Percentiles rank a stretch among this genome's conserved stretches.
phyloP scores from a whole-genome alignment of 2,113 vertebrate species.

The Rhinichthys klamathensis region DNA sequence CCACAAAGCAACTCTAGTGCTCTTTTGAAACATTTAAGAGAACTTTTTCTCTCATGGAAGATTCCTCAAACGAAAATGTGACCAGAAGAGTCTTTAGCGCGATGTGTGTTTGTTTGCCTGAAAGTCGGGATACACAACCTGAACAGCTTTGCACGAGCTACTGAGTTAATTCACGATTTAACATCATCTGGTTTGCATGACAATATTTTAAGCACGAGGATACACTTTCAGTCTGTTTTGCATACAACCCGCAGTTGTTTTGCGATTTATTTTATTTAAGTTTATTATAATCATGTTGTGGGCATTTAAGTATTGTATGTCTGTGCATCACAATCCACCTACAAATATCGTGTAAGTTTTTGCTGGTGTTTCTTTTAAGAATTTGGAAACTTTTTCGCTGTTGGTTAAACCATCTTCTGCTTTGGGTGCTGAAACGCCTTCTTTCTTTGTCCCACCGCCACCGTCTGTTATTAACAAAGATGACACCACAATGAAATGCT shows the following conservation, averaged over 20 bases:
- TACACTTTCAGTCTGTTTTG: not conserved
- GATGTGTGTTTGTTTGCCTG: constrained; percentile 27
- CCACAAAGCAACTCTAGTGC: constrained; percentile 8
- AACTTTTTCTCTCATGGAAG: constrained; percentile 31
- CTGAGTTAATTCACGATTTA: not conserved
- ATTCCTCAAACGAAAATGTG: not conserved
- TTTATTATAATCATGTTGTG: not conserved
- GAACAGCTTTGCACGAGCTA: not conserved
- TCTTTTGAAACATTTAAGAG: not conserved
- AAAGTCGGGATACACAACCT: constrained; percentile 26
- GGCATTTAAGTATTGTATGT: not conserved
- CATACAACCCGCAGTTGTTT: not conserved
- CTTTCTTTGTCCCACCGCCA: constrained; percentile 53
- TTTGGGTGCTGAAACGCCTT: constrained; percentile 24
- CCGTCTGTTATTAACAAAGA: constrained; percentile 51
- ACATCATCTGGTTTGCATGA: not conserved
- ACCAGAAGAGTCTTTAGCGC: not conserved
- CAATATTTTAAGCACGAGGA: not conserved
- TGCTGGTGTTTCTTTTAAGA: not conserved
- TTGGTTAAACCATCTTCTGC: not conserved
- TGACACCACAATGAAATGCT: constrained; percentile 8
- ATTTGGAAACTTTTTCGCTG: not conserved
- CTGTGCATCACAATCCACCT: not conserved
- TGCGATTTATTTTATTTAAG: not conserved
- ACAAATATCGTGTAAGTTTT: not conserved